Base-by-base conservation (phyloP, 2,888 invertebrate species). In the Phengaris alcon region DNA sequence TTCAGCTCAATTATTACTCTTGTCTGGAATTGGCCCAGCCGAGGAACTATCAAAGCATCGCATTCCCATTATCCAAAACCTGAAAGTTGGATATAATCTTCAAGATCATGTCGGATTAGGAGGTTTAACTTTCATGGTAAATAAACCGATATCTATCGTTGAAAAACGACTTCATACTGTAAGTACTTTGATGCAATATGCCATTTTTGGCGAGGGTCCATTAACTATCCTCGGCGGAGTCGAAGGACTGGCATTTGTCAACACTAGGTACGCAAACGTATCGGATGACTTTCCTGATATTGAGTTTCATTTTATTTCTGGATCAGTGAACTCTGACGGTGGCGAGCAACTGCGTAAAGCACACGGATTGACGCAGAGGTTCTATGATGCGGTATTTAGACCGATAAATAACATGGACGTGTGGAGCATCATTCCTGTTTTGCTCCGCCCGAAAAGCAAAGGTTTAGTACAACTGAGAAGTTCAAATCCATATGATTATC, bases 1-100 rank as follows among this genome's bases (percentile, higher is more conserved):
- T 85, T 97, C 98, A 0, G 98, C 99, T 0, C 99, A 99, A 85
- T 84, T 99, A 3, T 88, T 99, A 59, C 98, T 99, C 98, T 88
- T 99, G 0, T 98, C 98, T 9, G 99, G 99, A 0, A 95, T 99
- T 12, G 97, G 97, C 0, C 97, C 97, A 0, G 93, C 94, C 74
- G 95, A 95, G 35, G 96, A 97, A 82, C 84, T 97, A 76, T 89
- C 93, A n/a, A 95, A 96, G 81, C 95, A 96, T 80, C 94, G 95
- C 74, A 97, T 98, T 80, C 97, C 97, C 0, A 90, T 97, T 0
- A 95, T 98, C 74, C 96, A 97, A 84, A 96, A 98, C 84, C 89
- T 97, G 0, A 95, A 95, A 80, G 98, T 98, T 0, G 98, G 98
- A 0, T 94, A 96, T 78, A 98, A 98, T 85, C 93, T 98, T 54